Percentiles rank a stretch among this genome's conserved stretches.
These are phyloP conservation scores for Parnassius glacialis DNA, from an alignment of 2,888 invertebrate species.

Conservation along the genomic window DNA sequence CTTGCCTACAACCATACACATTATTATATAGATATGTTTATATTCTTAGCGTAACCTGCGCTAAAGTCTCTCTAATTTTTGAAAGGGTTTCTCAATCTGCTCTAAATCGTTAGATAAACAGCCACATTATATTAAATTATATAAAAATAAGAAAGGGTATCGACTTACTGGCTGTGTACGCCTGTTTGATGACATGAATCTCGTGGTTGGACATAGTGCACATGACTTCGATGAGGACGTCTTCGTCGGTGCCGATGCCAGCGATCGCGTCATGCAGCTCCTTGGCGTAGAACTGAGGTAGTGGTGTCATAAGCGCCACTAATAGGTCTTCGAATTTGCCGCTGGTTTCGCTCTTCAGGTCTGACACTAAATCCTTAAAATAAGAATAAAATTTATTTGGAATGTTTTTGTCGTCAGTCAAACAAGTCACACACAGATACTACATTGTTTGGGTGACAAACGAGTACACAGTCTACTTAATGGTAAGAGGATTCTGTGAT, in stretches of 20 bases:
- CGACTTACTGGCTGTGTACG: slow-evolving; percentile 87
- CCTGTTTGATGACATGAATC: slow-evolving; percentile 88
- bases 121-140: no score
- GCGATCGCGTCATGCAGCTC: slow-evolving; percentile 91
- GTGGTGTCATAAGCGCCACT: slow-evolving; percentile 91
- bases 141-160: not conserved
- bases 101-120: no score
- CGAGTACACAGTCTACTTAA: no score
- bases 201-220: slow-evolving; percentile 93
- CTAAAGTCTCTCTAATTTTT: no score
- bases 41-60: no score
- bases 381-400: slow-evolving; percentile 1
- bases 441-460: no score
- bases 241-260: slow-evolving; percentile 92
- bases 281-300: slow-evolving; percentile 91
- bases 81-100: no score
- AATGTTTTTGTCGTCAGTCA: no score
- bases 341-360: slow-evolving; percentile 92
- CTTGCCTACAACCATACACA: no score
- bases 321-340: slow-evolving; percentile 93
- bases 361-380: slow-evolving; percentile 86
- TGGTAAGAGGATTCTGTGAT: no score
- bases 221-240: slow-evolving; percentile 92
- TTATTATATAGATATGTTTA: no score
- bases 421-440: no score